A percentile compares a stretch with the other conserved stretches of the same genome.
Evolutionary conservation across 2,888 invertebrate species (phyloP).

Genomic region (Tiphia femorata): DNA sequence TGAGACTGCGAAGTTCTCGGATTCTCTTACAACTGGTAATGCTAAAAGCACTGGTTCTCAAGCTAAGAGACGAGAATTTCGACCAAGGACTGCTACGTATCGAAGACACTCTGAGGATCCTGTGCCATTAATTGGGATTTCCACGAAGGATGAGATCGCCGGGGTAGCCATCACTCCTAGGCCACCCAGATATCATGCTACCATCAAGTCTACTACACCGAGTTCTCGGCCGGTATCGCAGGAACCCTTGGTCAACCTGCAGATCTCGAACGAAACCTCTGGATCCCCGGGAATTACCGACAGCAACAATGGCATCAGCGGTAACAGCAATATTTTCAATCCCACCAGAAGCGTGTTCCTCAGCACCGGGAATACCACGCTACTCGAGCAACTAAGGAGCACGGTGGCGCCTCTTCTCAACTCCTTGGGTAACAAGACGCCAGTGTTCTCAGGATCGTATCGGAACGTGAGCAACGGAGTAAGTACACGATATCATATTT

Average conservation of each 20-base stretch:
- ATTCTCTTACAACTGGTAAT: constrained; percentile 10
- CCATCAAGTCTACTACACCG: constrained; percentile 26
- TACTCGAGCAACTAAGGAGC: constrained; percentile 62
- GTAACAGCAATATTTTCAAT: constrained; percentile 60
- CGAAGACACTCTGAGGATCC: constrained; percentile 59
- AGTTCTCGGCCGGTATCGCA: constrained; percentile 51
- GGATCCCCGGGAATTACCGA: constrained; percentile 33
- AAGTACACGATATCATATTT: constrained; percentile 32
- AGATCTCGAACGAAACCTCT: constrained; percentile 38
- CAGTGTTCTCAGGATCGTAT: constrained; percentile 57
- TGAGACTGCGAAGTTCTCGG: constrained; percentile 27
- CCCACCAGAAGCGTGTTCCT: constrained; percentile 55
- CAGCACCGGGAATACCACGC: constrained; percentile 49
- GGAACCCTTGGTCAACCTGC: constrained; percentile 51
- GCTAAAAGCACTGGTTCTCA: constrained; percentile 6
- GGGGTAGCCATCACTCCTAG: constrained; percentile 60
- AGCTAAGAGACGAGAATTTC: constrained; percentile 45
- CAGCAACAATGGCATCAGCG: constrained; percentile 52
- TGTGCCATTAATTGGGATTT: constrained; percentile 24
- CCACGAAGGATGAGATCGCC: constrained; percentile 13
- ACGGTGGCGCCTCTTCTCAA: constrained; percentile 64
- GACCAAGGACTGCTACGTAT: constrained; percentile 62
- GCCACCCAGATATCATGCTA: constrained; percentile 40
- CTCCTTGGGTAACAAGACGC: constrained; percentile 59
- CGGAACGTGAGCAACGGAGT: constrained; percentile 57